Conservation (phyloP, 2,113 vertebrate species). For the Cynocephalus volans region DNA sequence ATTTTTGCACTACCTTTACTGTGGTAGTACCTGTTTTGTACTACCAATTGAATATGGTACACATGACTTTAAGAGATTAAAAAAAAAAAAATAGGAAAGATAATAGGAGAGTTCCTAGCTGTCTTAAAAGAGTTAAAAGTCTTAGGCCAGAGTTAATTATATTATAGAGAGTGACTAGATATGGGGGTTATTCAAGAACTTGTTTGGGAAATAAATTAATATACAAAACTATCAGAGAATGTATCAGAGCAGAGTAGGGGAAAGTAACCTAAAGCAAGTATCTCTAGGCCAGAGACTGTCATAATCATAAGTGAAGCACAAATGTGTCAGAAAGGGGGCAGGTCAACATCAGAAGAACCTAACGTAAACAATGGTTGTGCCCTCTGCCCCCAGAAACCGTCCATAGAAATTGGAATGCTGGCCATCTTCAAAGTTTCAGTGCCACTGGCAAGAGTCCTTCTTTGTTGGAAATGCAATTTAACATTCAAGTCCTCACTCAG, state of each 20-base stretch:
- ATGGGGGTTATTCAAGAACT: neutral
- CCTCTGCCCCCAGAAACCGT: neutral
- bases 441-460: neutral
- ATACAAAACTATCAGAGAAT: neutral
- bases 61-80: neutral
- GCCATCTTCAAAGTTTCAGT: neutral
- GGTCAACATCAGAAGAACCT: neutral
- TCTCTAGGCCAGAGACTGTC: neutral
- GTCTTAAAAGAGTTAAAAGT: neutral
- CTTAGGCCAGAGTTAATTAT: neutral
- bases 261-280: neutral
- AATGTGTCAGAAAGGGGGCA: neutral
- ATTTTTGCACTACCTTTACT: neutral
- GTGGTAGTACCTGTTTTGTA: neutral
- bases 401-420: neutral
- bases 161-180: neutral
- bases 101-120: neutral
- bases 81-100: neutral
- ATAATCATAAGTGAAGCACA: neutral
- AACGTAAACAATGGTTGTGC: neutral
- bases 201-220: constrained; percentile 40
- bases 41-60: neutral
- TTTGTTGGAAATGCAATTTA: constrained; percentile 16
- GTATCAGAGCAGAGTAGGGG: neutral
- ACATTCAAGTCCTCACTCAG: neutral